Evolutionary conservation across 1,140 invertebrate genomes (phyloP), one percentile per base, ranked within the genome.

Genomic region (Spodoptera litura): DNA sequence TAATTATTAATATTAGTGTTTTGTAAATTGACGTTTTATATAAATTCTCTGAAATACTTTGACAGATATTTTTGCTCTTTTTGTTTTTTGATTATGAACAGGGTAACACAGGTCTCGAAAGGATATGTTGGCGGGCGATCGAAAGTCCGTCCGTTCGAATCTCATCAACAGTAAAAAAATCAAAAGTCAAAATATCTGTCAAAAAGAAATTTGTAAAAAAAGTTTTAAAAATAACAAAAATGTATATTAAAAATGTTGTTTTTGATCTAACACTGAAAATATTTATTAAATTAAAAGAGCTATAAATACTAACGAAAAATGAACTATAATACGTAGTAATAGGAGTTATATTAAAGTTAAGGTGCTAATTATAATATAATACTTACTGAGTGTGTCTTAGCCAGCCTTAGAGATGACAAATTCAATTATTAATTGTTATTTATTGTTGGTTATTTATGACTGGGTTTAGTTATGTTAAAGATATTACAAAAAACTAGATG

Each of bases 391-490:
- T 10, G 66, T 70, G 66, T 70, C 66, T 70, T 70, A 70, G 49
- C 49, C 44, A 70, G 49, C 66, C 49, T 70, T 70, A 70, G 49
- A 52, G 49, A 53, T 53, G 44, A 49, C 49, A n/a, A 51, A 25
- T 79, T 20, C 38, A 66, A 49, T 44, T 75, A 74, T n/a, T 49
- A 25, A 27, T 52, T 71, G 20, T 52, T 61, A 82, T 56, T 73
- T 8, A 59, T 44, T 53, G 72, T 82, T 72, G 55, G 76, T 44
- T 44, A 13, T 35, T 56, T 8, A 12, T 9, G 5, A 38, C 49
- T 49, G 62, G 62, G 11, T 49, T 66, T 66, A 66, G 62, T 49
- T 2, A 15, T 51, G 10, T 3, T 35, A 62, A 62, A 62, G 59
- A 62, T 2, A 8, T 56, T n/a, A 56, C 1, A 25, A 31, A 31